Percentiles rank a stretch among this genome's conserved stretches.
Evolutionary conservation across 2,113 vertebrate species (phyloP).

Genomic region (Lathamus discolor): DNA sequence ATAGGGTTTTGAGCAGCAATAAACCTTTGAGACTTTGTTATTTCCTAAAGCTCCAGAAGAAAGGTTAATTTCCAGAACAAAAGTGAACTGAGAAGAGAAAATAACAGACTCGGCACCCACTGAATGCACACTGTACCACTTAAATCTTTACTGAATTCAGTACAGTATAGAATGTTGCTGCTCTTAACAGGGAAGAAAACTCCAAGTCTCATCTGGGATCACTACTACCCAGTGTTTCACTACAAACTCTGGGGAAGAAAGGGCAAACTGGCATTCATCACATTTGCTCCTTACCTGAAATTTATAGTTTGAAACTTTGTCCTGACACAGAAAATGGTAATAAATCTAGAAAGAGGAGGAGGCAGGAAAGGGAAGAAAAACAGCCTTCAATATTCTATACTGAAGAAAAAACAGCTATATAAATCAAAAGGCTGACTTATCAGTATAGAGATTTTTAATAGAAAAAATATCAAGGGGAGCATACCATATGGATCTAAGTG

Average conservation of each 20-base stretch:
- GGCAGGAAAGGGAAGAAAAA: constrained; percentile 4
- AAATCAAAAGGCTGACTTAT: constrained; percentile 53
- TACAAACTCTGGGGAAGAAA: not conserved
- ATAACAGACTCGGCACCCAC: not conserved
- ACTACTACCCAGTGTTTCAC: not conserved
- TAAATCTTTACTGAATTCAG: not conserved
- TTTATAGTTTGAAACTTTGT: not conserved
- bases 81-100: not conserved
- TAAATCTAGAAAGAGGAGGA: not conserved
- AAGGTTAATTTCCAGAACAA: not conserved
- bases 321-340: constrained; percentile 1
- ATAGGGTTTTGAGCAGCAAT: not conserved
- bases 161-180: not conserved
- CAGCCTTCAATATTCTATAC: not conserved
- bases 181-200: not conserved
- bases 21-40: not conserved
- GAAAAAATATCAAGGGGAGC: constrained; percentile 50
- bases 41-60: not conserved
- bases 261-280: not conserved
- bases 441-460: constrained; percentile 34
- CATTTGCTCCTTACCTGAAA: not conserved
- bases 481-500: constrained; percentile 53
- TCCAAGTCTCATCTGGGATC: not conserved
- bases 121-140: not conserved
- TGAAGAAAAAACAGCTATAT: constrained; percentile 2